Conservation (phyloP, 2,113 vertebrate species). For the Galemys pyrenaicus region DNA sequence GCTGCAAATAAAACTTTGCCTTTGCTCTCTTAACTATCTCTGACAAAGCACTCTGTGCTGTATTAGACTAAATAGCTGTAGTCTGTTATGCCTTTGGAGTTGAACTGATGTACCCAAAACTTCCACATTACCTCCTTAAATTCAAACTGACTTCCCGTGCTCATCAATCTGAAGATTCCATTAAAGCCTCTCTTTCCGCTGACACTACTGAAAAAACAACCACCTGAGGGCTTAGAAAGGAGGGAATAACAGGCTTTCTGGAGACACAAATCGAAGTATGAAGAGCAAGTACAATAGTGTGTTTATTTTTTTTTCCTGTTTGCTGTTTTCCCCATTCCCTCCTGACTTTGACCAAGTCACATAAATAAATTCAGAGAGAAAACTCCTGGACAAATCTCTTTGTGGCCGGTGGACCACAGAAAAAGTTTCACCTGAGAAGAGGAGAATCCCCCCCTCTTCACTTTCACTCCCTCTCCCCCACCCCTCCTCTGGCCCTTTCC, state of each 20-base stretch:
- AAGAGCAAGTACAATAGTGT: background rate
- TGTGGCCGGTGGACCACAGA: background rate
- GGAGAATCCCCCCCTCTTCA: too few species aligned
- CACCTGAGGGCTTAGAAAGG: background rate
- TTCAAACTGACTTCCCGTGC: background rate
- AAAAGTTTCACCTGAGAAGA: background rate
- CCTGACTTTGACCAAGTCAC: background rate
- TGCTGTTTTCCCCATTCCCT: background rate
- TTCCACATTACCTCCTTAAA: background rate
- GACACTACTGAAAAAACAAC: background rate
- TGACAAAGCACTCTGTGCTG: background rate
- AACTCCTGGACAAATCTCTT: background rate
- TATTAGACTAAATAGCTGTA: background rate
- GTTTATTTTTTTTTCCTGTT: background rate
- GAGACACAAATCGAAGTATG: background rate
- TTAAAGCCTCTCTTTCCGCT: background rate
- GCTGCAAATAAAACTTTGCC: background rate
- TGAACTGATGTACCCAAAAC: background rate
- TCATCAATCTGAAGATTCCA: background rate
- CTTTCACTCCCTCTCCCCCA: too few species aligned
- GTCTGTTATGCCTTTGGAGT: background rate
- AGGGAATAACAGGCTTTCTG: background rate
- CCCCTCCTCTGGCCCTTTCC: background rate
- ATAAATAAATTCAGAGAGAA: background rate
- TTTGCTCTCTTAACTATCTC: background rate